A percentile compares a stretch with the other conserved stretches of the same genome.
Evolutionary conservation across 2,797 vertebrate species (phyloP).

Genomic region (Molossus molossus): DNA sequence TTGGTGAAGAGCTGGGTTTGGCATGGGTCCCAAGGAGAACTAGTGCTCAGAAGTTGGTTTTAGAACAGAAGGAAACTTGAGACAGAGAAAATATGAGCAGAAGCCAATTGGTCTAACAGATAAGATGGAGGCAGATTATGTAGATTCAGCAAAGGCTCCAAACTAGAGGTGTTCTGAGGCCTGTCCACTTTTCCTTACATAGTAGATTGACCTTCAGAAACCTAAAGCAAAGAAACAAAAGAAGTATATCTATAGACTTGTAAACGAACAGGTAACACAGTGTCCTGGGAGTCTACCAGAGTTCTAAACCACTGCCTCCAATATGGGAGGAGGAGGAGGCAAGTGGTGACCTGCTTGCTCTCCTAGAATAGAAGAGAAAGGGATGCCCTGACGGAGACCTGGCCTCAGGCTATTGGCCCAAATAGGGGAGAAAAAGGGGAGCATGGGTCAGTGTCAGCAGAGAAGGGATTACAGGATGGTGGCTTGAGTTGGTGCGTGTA

Average conservation of each 20-base stretch:
- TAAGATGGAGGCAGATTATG: neutral
- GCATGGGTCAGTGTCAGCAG: neutral
- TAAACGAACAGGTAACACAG: neutral
- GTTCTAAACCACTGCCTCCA: neutral
- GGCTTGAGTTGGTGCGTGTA: neutral
- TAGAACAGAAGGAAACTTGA: neutral
- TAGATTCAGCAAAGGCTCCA: neutral
- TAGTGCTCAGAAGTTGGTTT: neutral
- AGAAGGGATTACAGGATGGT: neutral
- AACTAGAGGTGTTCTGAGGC: neutral
- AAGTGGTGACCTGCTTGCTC: neutral
- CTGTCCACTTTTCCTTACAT: neutral
- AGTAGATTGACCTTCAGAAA: slow-evolving; percentile 25
- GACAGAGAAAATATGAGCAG: neutral
- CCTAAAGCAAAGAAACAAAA: neutral
- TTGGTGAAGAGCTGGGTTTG: neutral
- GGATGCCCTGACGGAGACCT: neutral
- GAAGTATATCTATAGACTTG: neutral
- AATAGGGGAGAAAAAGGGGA: neutral
- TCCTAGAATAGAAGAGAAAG: neutral
- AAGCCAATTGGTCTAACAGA: neutral
- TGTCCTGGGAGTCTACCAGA: neutral
- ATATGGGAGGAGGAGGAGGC: neutral
- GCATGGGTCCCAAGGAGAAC: neutral
- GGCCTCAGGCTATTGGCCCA: neutral